A percentile compares a stretch with the other conserved stretches of the same genome.
Conservation (phyloP, 2,113 vertebrate genomes). For the Mormyrus iriodes region DNA sequence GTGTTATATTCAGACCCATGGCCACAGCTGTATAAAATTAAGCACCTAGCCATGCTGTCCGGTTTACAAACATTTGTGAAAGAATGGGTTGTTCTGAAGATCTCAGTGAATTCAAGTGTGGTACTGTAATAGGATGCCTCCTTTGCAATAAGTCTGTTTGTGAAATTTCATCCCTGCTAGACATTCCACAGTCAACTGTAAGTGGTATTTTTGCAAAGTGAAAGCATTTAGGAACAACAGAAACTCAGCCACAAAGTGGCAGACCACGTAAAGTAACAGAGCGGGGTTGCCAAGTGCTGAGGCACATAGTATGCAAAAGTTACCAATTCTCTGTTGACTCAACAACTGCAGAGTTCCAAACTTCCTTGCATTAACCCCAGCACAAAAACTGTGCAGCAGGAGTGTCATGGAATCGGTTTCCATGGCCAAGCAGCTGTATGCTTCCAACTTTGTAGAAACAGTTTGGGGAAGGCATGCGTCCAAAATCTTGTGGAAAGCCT, state of each 20-base stretch:
- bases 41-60: background rate
- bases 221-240: background rate
- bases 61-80: background rate
- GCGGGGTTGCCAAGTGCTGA: background rate
- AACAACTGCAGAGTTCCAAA: background rate
- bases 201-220: background rate
- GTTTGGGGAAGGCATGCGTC: too few relatives aligned
- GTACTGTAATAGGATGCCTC: background rate
- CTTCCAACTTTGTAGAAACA: too few relatives aligned
- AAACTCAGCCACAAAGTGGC: background rate
- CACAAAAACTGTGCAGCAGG: background rate
- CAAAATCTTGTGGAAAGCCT: too few relatives aligned
- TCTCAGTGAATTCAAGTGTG: too few relatives aligned
- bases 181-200: background rate
- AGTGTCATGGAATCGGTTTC: background rate
- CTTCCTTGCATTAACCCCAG: background rate
- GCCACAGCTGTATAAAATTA: background rate
- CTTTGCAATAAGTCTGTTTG: background rate
- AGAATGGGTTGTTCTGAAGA: background rate
- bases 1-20: background rate
- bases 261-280: background rate
- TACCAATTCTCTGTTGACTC: background rate
- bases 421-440: background rate
- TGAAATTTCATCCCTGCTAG: background rate
- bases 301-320: background rate